Evolutionary conservation across 2,888 invertebrate species (phyloP), one percentile per base, ranked within the genome.

Genomic region (Mimas tiliae): DNA sequence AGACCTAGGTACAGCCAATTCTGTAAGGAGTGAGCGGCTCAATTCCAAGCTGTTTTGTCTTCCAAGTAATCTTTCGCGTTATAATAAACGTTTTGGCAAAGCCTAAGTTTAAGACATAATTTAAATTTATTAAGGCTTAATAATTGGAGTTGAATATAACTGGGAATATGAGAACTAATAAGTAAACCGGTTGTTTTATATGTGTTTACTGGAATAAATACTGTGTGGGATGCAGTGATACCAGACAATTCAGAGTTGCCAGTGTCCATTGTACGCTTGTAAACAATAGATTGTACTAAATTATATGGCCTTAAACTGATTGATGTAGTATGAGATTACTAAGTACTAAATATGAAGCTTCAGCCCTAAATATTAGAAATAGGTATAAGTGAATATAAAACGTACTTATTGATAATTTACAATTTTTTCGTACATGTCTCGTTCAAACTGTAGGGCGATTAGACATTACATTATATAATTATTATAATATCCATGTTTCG

Each of bases 401-500:
- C 4, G 6, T n/a, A 50, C n/a, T 48, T 27, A n/a, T n/a, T n/a
- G n/a, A n/a, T 7, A 48, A 16, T 19, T 50, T 50, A 19, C 1
- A 0, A 50, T 4, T 50, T 16, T 45, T 12, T 45, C 45, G 45
- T 45, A 45, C 45, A 6, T 45, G 45, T 45, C 58, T 58, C 38
- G 19, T 16, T 42, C 58, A 11, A 38, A 33, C 38, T 9, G 38
- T 55, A 55, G 55, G 3, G 16, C 52, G 19, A 55, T 55, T 55
- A 55, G 38, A 16, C 38, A 38, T 55, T 55, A 38, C 38, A 19
- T 42, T 42, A n/a, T 42, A 58, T 9, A 38, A 38, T n/a, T 52
- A 53, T 58, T 19, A 38, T 34, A 34, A 34, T 58, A 58, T 38
- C 58, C 58, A 38, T 42, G 58, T 58, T 58, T 58, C 42, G 58